Conservation (phyloP, 2,113 vertebrate species). For the Bos javanicus region DNA sequence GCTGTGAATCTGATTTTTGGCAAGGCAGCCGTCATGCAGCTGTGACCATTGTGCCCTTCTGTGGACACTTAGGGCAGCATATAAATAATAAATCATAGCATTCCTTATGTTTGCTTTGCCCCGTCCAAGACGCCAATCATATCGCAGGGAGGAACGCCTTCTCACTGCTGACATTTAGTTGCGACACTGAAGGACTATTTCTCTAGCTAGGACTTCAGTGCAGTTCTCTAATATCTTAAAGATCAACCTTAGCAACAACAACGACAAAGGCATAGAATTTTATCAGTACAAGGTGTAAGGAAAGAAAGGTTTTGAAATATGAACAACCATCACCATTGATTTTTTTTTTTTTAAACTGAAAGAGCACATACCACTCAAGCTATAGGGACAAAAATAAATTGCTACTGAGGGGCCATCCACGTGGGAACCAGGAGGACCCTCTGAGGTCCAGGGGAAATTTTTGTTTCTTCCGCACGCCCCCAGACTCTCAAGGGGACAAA, state of each 20-base stretch:
- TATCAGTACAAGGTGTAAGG: constrained; percentile 72
- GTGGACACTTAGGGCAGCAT: not conserved
- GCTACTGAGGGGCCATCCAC: constrained; percentile 31
- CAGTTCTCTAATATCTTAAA: constrained; percentile 79
- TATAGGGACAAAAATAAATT: constrained; percentile 50
- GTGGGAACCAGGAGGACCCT: not conserved
- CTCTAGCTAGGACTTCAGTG: constrained; percentile 70
- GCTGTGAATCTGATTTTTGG: not conserved
- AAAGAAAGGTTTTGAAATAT: constrained; percentile 67
- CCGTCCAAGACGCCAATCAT: not conserved
- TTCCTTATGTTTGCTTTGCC: constrained; percentile 38
- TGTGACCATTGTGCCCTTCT: not conserved
- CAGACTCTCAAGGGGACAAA: not conserved
- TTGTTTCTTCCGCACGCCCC: not conserved
- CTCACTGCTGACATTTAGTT: constrained; percentile 80
- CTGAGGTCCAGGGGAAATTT: not conserved
- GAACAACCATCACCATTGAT: constrained; percentile 64
- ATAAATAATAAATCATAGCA: constrained; percentile 72
- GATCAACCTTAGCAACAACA: constrained; percentile 78
- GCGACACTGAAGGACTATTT: constrained; percentile 70
- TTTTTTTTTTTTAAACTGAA: constrained; percentile 36
- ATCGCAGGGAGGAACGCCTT: constrained; percentile 46
- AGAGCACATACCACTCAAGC: not conserved
- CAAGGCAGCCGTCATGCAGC: not conserved
- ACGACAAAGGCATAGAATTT: constrained; percentile 68